phyloP scores from a whole-genome alignment of 2,797 vertebrate genomes.

The Hippocampus kuda region DNA sequence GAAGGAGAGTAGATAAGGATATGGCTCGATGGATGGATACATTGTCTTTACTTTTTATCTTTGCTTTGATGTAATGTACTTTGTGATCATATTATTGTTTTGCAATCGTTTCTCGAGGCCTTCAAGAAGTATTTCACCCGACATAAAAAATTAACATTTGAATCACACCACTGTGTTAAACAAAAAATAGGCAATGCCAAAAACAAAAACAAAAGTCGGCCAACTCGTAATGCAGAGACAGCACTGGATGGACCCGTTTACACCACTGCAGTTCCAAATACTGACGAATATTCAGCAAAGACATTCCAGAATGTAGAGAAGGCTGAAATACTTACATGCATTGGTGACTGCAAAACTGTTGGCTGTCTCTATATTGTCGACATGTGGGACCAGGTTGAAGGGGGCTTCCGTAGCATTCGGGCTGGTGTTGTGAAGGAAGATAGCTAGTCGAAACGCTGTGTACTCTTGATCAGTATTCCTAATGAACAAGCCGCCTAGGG shows the following conservation, averaged over 20 bases:
- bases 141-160: too few relatives aligned
- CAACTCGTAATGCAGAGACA: not conserved
- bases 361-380: constrained; percentile 99
- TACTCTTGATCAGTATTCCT: constrained; percentile 99
- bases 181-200: too few relatives aligned
- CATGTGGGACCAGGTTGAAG: constrained; percentile 97
- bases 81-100: not conserved
- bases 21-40: too few relatives aligned
- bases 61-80: not conserved
- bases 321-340: constrained; percentile 81
- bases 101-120: not conserved
- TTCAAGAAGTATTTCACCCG: too few relatives aligned
- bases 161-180: too few relatives aligned
- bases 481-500: constrained; percentile 88
- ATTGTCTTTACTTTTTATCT: too few relatives aligned
- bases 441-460: constrained; percentile 95
- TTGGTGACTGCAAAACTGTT: constrained; percentile 99
- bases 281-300: not conserved
- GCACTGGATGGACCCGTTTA: not conserved
- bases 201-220: not conserved
- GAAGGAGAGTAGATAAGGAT: too few relatives aligned
- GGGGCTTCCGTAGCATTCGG: constrained; percentile 95
- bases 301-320: not conserved
- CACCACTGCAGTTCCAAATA: not conserved
- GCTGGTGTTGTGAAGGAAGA: constrained; percentile 99